Conservation (phyloP, 2,113 vertebrate species). For the Nicator chloris region DNA sequence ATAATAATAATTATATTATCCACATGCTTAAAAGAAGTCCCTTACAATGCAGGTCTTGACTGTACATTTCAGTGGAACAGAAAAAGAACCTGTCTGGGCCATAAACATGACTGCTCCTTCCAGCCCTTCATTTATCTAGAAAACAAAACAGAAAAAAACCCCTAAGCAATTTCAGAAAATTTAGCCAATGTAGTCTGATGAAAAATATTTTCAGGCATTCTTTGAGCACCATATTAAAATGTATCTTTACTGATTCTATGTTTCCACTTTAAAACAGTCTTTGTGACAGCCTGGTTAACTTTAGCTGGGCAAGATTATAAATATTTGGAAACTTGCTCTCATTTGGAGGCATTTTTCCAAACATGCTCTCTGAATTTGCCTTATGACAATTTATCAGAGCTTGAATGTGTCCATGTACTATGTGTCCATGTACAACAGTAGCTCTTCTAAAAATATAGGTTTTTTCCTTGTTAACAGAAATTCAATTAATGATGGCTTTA, state of each 20-base stretch:
- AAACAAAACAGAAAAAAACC: background rate
- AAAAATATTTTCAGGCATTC: background rate
- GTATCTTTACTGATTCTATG: background rate
- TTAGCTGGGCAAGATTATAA: background rate
- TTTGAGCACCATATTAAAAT: background rate
- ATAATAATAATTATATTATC: background rate
- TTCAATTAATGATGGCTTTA: background rate
- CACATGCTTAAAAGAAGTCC: background rate
- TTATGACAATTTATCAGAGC: background rate
- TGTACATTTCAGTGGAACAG: conserved; percentile 83
- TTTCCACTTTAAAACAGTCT: background rate
- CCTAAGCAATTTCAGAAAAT: background rate
- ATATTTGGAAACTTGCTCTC: background rate
- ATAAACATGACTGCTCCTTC: conserved; percentile 83
- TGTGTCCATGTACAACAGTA: background rate
- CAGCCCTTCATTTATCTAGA: conserved; percentile 84
- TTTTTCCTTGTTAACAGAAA: background rate
- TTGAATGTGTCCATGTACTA: background rate
- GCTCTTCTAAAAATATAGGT: background rate
- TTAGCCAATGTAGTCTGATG: background rate
- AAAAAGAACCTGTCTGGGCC: conserved; percentile 81
- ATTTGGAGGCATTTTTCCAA: background rate
- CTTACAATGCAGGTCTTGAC: conserved; percentile 87
- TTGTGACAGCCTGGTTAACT: background rate
- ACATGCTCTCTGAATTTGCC: background rate